A percentile compares a stretch with the other conserved stretches of the same genome.
phyloP scores from a whole-genome alignment of 1,140 invertebrate genomes.

The Aricia agestis region DNA sequence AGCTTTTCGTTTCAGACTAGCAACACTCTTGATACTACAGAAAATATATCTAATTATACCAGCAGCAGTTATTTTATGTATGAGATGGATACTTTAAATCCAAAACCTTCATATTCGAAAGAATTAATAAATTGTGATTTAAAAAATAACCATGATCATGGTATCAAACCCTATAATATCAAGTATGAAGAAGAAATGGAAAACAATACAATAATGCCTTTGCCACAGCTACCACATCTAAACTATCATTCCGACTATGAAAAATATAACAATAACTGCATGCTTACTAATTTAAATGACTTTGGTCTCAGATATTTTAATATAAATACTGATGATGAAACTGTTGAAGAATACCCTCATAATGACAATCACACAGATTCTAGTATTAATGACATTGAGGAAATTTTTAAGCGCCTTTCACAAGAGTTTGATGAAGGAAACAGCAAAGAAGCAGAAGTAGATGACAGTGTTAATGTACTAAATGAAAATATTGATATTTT shows the following conservation, averaged over 20 bases:
- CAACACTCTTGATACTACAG: background rate
- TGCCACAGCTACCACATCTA: background rate
- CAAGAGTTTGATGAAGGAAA: background rate
- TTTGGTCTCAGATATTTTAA: background rate
- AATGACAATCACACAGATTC: background rate
- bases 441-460: background rate
- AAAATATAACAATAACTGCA: constrained; percentile 7
- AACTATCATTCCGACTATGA: background rate
- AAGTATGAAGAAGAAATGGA: background rate
- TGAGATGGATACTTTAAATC: background rate
- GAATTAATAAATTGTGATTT: background rate
- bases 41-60: background rate
- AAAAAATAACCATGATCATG: background rate
- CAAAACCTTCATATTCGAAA: constrained; percentile 2
- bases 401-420: background rate
- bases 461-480: background rate
- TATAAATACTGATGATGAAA: background rate
- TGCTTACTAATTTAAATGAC: constrained; percentile 8
- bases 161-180: background rate
- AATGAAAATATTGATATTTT: background rate
- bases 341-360: background rate
- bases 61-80: background rate
- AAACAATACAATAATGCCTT: background rate
- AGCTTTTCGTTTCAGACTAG: background rate
- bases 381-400: background rate